Evolutionary conservation across 2,797 vertebrate genomes (phyloP), one percentile per base, ranked within the genome.

Genomic region (Valencia hispanica): DNA sequence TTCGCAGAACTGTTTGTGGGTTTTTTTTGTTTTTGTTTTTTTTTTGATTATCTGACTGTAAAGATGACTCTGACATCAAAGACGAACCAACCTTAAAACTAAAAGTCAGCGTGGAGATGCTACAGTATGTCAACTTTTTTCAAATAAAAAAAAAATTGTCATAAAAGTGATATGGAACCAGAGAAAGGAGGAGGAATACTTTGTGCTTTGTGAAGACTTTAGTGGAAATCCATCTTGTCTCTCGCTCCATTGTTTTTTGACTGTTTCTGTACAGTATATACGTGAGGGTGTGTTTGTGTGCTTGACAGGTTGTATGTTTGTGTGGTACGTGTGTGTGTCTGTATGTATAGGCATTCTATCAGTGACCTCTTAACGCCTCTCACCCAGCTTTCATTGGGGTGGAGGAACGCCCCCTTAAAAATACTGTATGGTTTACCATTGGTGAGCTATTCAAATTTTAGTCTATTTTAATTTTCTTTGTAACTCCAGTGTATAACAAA

Each of bases 281-380:
- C 95, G 95, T 92, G 92, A 77, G 93, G 81, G 89, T 86, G 92
- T 91, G 95, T 94, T 77, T 95, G 94, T 89, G 94, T 95, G 95
- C 69, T 84, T 88, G 91, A 86, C 85, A 70, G 92, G 95, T 96
- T 95, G 91, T 87, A 86, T 96, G 96, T 96, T 96, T 96, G 97
- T 94, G 97, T 96, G 92, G 87, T 95, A 95, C n/a, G n/a, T 97
- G 97, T 97, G 96, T 96, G 97, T 98, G 98, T 96, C 97, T 94
- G 98, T 99, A 97, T 99, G 98, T 99, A 97, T 99, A 99, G 98
- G 98, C 97, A 99, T 98, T 98, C 97, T 98, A 98, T 97, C 98
- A 97, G 97, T 99, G 97, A 98, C 97, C 95, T 96, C 94, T 96
- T 93, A 94, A 94, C 92, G 91, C 94, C 93, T 94, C 93, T 88